Percentiles rank a stretch among this genome's conserved stretches.
phyloP scores from a whole-genome alignment of 2,113 vertebrate genomes.

The Aythya baeri region DNA sequence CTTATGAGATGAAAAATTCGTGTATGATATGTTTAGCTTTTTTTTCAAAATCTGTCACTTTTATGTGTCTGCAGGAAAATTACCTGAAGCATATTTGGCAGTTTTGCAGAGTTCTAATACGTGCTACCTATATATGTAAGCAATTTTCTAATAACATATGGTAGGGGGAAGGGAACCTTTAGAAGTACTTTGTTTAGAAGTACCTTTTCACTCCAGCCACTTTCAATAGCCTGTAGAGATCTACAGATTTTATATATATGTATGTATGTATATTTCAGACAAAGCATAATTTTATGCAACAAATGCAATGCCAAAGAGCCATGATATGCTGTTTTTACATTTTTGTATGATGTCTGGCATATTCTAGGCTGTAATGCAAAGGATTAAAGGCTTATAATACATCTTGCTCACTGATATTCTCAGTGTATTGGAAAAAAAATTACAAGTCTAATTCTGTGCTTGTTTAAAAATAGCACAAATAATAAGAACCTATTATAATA shows the following conservation, averaged over 20 bases:
- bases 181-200: not conserved
- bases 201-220: not conserved
- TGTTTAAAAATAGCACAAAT: slow-evolving; percentile 54
- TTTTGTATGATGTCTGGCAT: slow-evolving; percentile 10
- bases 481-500: slow-evolving; percentile 18
- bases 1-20: not conserved
- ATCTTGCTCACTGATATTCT: not conserved
- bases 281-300: not conserved
- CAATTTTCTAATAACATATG: slow-evolving; percentile 37
- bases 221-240: slow-evolving; percentile 28
- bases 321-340: not conserved
- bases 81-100: slow-evolving; percentile 49
- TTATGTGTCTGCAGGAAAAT: not conserved
- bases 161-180: slow-evolving; percentile 7
- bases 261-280: not conserved
- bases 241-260: not conserved
- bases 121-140: slow-evolving; percentile 16
- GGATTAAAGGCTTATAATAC: not conserved
- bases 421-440: not conserved
- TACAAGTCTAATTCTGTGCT: slow-evolving; percentile 1
- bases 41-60: slow-evolving; percentile 1
- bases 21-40: slow-evolving; percentile 4
- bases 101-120: slow-evolving; percentile 1
- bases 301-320: not conserved
- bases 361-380: not conserved